phyloP scores from a whole-genome alignment of 2,797 vertebrate genomes.

The Sitta carolinensis region DNA sequence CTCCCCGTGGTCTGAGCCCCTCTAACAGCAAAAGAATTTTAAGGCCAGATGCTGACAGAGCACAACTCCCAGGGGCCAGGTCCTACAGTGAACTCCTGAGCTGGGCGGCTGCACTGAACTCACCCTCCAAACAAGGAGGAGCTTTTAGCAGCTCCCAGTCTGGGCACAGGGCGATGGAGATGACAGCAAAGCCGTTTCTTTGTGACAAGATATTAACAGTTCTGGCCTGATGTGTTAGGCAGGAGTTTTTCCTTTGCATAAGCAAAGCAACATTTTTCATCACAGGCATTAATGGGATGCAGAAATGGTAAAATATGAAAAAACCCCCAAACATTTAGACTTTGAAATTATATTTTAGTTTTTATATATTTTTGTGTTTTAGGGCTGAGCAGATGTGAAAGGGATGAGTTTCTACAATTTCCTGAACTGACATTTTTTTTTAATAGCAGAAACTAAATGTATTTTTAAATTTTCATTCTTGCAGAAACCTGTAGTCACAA shows the following conservation, averaged over 20 bases:
- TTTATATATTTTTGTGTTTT: not conserved
- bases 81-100: not conserved
- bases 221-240: not conserved
- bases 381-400: not conserved
- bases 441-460: not conserved
- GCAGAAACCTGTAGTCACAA: not conserved
- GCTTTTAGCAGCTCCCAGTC: not conserved
- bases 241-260: not conserved
- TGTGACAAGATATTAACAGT: not conserved
- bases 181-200: not conserved
- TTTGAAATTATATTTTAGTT: not conserved
- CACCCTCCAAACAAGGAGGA: not conserved
- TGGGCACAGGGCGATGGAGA: accelerated
- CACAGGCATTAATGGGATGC: not conserved
- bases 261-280: not conserved
- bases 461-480: not conserved
- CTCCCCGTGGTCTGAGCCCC: not conserved
- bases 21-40: not conserved
- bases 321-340: not conserved
- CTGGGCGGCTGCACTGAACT: not conserved
- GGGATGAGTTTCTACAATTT: not conserved
- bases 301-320: not conserved
- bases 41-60: not conserved
- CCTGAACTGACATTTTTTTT: not conserved
- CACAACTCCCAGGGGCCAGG: not conserved